phyloP scores from a whole-genome alignment of 2,797 vertebrate genomes.

The Lagorchestes hirsutus region DNA sequence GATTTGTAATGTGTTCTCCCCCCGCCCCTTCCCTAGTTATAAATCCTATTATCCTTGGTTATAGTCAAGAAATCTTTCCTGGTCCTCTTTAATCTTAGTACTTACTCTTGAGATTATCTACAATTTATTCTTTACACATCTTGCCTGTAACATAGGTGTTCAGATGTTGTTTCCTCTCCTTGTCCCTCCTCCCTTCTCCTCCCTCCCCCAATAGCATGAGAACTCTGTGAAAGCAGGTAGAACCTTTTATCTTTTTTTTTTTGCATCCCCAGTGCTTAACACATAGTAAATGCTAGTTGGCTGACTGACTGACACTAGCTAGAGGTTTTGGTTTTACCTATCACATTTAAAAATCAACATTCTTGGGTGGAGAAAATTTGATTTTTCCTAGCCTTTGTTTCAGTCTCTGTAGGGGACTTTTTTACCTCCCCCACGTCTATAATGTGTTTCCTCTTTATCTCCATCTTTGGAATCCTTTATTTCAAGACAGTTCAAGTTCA shows the following conservation, averaged over 20 bases:
- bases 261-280: not conserved
- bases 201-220: not conserved
- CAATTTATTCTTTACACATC: not conserved
- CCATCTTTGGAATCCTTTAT: not conserved
- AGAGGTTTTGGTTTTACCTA: not conserved
- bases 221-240: not conserved
- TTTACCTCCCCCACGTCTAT: not conserved
- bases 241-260: not conserved
- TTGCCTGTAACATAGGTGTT: not conserved
- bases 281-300: not conserved
- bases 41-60: not conserved
- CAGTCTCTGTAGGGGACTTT: not conserved
- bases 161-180: not conserved
- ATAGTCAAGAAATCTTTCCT: not conserved
- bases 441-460: not conserved
- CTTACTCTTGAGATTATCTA: not conserved
- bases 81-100: not conserved
- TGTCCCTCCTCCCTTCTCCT: too few species aligned
- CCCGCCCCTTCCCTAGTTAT: not conserved
- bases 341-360: not conserved
- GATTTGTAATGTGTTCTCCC: not conserved
- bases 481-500: not conserved
- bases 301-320: not conserved
- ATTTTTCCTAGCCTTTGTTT: not conserved
- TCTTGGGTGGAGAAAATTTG: not conserved